phyloP scores from a whole-genome alignment of 2,888 invertebrate species.

The Phlogophora meticulosa region DNA sequence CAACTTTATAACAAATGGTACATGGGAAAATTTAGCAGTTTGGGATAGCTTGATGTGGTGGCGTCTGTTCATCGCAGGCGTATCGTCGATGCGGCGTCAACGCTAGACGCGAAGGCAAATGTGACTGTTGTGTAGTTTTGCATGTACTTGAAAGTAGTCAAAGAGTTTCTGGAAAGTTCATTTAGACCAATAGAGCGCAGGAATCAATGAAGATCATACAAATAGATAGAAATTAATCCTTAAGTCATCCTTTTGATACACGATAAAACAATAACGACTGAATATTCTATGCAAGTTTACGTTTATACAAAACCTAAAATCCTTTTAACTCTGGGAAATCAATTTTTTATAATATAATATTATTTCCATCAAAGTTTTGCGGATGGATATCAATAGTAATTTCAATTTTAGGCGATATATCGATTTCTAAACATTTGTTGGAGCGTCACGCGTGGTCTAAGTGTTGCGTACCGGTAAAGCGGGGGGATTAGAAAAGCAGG shows the following conservation, averaged over 20 bases:
- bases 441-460: no score
- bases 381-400: background rate
- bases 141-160: background rate
- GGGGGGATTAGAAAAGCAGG: no score
- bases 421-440: background rate
- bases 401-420: background rate
- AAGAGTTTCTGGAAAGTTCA: background rate
- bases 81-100: background rate
- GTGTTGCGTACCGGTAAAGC: no score
- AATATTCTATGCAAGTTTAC: background rate
- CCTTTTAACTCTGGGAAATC: no score
- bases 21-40: no score
- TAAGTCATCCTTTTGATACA: background rate
- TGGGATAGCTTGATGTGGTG: no score
- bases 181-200: background rate
- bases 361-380: constrained; percentile 4
- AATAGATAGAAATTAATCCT: background rate
- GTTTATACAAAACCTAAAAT: background rate
- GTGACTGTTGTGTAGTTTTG: background rate
- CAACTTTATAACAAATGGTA: no score
- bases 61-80: no score
- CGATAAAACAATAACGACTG: background rate
- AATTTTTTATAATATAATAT: background rate
- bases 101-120: background rate
- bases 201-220: background rate